phyloP scores from a whole-genome alignment of 2,113 vertebrate genomes.

The Anarhynchus alexandrinus region DNA sequence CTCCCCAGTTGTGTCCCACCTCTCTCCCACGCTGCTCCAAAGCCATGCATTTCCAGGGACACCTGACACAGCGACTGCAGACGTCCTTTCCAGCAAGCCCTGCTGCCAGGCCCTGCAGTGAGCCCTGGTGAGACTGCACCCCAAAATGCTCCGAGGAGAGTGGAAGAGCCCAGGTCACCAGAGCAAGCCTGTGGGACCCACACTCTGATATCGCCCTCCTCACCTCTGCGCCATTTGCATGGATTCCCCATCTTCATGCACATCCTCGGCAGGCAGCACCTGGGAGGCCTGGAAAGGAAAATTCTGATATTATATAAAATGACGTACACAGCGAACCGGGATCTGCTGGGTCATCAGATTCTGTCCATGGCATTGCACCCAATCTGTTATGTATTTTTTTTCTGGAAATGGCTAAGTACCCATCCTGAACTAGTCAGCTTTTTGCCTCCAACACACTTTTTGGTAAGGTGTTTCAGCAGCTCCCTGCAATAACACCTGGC shows the following conservation, averaged over 20 bases:
- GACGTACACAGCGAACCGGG: fast-evolving
- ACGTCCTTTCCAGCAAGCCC: neutral
- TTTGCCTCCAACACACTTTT: neutral
- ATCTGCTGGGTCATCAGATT: neutral
- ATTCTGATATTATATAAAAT: neutral
- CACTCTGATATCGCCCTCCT: neutral
- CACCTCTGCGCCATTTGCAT: constrained; percentile 71
- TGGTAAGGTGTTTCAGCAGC: neutral
- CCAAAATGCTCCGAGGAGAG: neutral
- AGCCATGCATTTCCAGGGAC: neutral
- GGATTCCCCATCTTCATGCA: constrained; percentile 63
- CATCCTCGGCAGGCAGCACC: constrained; percentile 60
- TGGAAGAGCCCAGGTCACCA: neutral
- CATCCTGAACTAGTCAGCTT: neutral
- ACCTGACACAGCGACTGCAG: neutral
- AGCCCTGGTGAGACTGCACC: neutral
- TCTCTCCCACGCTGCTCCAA: neutral
- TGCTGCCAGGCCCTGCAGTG: neutral
- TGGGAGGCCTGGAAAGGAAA: constrained; percentile 69
- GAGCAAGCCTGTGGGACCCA: neutral
- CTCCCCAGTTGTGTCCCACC: neutral
- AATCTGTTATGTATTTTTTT: neutral
- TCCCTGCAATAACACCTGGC: neutral
- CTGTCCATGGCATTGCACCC: neutral
- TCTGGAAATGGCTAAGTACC: neutral